Evolutionary conservation across 2,797 vertebrate species (phyloP).

Genomic region (Notamacropus eugenii): DNA sequence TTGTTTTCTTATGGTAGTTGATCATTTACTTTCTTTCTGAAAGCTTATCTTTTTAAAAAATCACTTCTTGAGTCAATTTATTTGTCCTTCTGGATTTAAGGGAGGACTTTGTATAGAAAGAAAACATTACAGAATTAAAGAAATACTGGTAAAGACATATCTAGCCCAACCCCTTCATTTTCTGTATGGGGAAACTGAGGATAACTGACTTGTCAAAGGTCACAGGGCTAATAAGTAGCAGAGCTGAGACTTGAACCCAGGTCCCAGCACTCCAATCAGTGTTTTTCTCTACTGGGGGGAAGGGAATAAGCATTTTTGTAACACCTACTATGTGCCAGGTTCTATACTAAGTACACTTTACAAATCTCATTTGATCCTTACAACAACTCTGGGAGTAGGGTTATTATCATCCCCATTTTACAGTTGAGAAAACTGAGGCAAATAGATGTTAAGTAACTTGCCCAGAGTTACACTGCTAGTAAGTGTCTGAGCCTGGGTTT

Average conservation of each 20-base stretch:
- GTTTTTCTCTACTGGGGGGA: background rate
- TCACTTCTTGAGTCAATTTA: background rate
- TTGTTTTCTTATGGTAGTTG: background rate
- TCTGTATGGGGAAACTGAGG: background rate
- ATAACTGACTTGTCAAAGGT: background rate
- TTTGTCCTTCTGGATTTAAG: background rate
- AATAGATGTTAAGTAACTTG: background rate
- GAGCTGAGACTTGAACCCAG: background rate
- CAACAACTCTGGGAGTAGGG: background rate
- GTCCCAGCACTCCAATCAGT: background rate
- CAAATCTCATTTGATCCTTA: background rate
- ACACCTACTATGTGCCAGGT: background rate
- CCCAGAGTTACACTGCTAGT: background rate
- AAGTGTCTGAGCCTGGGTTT: background rate
- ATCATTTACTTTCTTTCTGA: background rate
- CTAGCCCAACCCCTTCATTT: background rate
- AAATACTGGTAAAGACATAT: background rate
- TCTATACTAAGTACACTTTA: background rate
- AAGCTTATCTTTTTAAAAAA: background rate
- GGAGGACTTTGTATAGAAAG: background rate
- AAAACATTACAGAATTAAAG: background rate
- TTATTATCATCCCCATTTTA: background rate
- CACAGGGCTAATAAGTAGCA: background rate
- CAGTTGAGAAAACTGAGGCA: background rate
- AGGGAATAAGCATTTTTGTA: background rate